Evolutionary conservation across 1,140 invertebrate genomes (phyloP).

Genomic region (Cydia strobilella): DNA sequence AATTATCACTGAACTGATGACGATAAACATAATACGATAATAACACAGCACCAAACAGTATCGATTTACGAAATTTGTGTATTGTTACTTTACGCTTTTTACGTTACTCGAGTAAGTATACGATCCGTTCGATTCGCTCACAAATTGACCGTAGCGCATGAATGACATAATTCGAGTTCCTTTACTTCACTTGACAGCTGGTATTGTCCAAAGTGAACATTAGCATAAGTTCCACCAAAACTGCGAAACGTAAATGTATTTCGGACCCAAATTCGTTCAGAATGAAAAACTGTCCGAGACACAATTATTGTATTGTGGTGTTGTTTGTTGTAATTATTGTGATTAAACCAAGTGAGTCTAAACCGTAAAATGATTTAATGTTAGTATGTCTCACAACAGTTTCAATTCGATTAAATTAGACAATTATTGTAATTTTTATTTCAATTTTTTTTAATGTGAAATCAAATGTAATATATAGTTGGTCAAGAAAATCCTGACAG

Average conservation of each 20-base stretch:
- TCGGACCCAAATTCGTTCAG: not conserved
- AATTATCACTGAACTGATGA: constrained; percentile 10
- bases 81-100: constrained; percentile 28
- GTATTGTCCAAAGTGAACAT: not conserved
- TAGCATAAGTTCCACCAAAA: not conserved
- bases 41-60: constrained; percentile 7
- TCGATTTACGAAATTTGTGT: constrained; percentile 2
- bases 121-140: constrained; percentile 23
- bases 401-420: too few relatives aligned
- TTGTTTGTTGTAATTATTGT: too few relatives aligned
- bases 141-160: constrained; percentile 30
- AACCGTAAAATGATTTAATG: too few relatives aligned
- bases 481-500: too few relatives aligned
- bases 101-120: constrained; percentile 16
- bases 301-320: too few relatives aligned
- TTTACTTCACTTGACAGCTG: not conserved
- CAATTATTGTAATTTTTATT: too few relatives aligned
- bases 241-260: not conserved
- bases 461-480: not conserved
- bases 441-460: not conserved
- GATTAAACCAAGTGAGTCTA: too few relatives aligned
- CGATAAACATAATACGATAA: constrained; percentile 21
- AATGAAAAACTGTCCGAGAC: constrained; percentile 12
- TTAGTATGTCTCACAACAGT: too few relatives aligned
- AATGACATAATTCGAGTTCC: constrained; percentile 29